A percentile compares a stretch with the other conserved stretches of the same genome.
phyloP scores from a whole-genome alignment of 64 coral and sea anemone genomes.

The Stichodactyla helianthus region DNA sequence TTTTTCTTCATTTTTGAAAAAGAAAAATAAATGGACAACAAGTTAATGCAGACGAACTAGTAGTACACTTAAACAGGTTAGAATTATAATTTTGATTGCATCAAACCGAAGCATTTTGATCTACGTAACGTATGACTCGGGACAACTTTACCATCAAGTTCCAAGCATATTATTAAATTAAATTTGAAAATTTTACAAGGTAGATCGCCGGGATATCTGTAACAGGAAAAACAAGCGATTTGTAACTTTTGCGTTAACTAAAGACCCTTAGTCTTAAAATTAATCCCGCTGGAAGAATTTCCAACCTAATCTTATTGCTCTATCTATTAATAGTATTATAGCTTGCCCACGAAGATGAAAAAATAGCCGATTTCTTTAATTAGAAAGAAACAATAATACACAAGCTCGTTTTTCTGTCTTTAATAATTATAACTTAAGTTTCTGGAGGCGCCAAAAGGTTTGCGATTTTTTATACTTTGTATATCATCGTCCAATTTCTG shows the following conservation, averaged over 20 bases:
- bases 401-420: no score
- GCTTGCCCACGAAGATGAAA: background rate
- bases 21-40: background rate
- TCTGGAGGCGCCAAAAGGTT: background rate
- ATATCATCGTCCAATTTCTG: background rate
- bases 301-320: background rate
- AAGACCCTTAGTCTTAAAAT: background rate
- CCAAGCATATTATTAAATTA: background rate
- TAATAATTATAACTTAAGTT: no score
- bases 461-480: background rate
- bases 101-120: background rate
- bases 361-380: background rate
- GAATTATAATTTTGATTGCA: background rate
- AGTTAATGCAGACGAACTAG: background rate
- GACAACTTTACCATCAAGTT: background rate
- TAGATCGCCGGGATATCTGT: background rate
- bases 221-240: background rate
- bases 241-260: background rate
- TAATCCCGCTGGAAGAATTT: background rate
- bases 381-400: background rate
- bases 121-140: background rate
- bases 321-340: background rate
- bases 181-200: background rate
- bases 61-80: background rate
- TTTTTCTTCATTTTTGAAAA: no score